These are phyloP conservation scores for Tapirus indicus DNA, from an alignment of 2,797 vertebrate species.

Conservation along the genomic window DNA sequence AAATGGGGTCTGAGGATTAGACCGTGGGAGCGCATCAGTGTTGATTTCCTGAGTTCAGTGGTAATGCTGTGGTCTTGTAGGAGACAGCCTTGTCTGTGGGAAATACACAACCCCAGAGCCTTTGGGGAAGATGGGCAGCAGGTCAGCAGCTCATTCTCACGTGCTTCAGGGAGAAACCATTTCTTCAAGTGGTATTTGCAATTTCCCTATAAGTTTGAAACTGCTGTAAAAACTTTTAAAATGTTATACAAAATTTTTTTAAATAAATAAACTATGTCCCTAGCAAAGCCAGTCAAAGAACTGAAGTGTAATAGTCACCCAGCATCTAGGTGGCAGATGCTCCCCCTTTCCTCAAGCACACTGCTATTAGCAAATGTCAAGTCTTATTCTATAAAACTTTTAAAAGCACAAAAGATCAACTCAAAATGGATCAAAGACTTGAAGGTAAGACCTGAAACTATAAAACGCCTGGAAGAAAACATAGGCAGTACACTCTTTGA, in stretches of 20 bases:
- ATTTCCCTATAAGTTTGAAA: no score
- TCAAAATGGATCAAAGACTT: no score
- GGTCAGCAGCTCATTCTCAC: accelerated
- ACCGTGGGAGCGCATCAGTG: no score
- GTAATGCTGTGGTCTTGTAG: no score
- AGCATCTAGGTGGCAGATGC: accelerated
- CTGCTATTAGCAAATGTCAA: accelerated
- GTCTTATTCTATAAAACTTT: not conserved
- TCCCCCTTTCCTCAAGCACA: accelerated
- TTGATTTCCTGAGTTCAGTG: no score
- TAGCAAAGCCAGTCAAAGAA: not conserved
- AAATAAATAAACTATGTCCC: not conserved
- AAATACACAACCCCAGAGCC: not conserved
- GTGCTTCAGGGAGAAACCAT: not conserved
- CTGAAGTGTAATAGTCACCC: not conserved
- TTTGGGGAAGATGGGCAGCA: not conserved
- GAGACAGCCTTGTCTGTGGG: not conserved
- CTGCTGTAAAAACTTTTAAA: not conserved
- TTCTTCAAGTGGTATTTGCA: not conserved
- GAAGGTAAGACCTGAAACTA: no score
- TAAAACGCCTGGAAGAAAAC: no score
- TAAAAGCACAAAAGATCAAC: no score
- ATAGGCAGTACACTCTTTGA: no score
- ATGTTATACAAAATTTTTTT: not conserved
- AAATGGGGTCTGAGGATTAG: no score